phyloP scores from a whole-genome alignment of 2,888 invertebrate genomes.

The Oscheius sp. region DNA sequence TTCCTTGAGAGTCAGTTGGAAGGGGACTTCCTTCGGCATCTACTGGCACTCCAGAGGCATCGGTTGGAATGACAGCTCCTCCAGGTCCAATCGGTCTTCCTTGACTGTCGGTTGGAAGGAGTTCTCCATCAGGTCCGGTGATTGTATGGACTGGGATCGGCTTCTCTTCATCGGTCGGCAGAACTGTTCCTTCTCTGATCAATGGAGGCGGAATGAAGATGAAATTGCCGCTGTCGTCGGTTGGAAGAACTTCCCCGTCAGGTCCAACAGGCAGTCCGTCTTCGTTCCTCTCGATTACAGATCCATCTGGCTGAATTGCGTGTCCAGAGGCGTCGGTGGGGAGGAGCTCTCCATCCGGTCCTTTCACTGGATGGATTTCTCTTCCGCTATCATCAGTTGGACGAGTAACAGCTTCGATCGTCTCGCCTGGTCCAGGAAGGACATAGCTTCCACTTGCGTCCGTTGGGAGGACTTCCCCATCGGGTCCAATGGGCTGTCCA shows the following conservation, averaged over 20 bases:
- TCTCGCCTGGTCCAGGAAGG: too few species aligned
- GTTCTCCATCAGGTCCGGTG: slow-evolving; percentile 51
- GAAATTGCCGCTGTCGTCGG: slow-evolving; percentile 43
- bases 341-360: slow-evolving; percentile 43
- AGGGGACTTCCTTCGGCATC: slow-evolving; percentile 38
- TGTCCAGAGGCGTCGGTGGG: slow-evolving; percentile 36
- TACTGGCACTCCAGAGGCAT: slow-evolving; percentile 36
- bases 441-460: slow-evolving; percentile 30
- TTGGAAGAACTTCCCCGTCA: slow-evolving; percentile 26
- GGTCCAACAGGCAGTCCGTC: slow-evolving; percentile 8
- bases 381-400: slow-evolving; percentile 5
- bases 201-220: slow-evolving; percentile 4
- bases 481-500: slow-evolving; percentile 43
- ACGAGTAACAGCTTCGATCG: too few species aligned
- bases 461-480: slow-evolving; percentile 33
- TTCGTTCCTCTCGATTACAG: slow-evolving; percentile 48
- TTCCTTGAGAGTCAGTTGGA: slow-evolving; percentile 50
- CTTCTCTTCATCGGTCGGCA: slow-evolving; percentile 40
- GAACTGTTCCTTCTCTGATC: slow-evolving; percentile 35
- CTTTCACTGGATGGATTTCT: slow-evolving; percentile 35
- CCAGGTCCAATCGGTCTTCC: slow-evolving; percentile 49
- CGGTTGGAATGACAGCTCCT: slow-evolving; percentile 45
- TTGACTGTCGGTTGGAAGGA: slow-evolving; percentile 36
- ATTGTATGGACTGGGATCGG: slow-evolving; percentile 57
- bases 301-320: slow-evolving; percentile 34